A percentile compares a stretch with the other conserved stretches of the same genome.
Conservation (phyloP, 2,113 vertebrate genomes). For the Serinus canaria region DNA sequence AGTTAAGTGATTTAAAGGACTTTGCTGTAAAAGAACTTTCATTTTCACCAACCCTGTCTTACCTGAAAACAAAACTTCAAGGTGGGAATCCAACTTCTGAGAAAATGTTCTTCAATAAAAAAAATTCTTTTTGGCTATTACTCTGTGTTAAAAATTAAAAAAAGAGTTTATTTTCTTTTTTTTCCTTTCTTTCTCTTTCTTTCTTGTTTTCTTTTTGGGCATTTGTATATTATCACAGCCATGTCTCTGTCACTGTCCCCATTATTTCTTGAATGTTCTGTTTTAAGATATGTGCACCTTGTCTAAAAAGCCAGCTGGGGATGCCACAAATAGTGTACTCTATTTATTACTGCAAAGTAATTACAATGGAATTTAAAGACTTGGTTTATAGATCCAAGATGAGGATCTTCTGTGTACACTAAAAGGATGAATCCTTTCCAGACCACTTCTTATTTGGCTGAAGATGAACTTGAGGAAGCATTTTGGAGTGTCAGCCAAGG, state of each 20-base stretch:
- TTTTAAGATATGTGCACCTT: constrained; percentile 70
- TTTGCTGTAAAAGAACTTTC: not conserved
- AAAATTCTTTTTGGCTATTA: not conserved
- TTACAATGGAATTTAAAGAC: constrained; percentile 81
- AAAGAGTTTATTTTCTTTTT: not conserved
- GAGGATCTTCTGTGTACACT: constrained; percentile 79
- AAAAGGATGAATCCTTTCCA: constrained; percentile 81
- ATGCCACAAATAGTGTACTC: constrained; percentile 74
- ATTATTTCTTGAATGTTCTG: constrained; percentile 18
- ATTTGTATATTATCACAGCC: not conserved
- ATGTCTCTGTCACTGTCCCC: not conserved
- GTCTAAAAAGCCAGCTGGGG: constrained; percentile 71
- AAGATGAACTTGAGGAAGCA: constrained; percentile 75
- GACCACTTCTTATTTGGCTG: constrained; percentile 78
- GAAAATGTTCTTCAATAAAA: not conserved
- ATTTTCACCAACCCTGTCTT: not conserved
- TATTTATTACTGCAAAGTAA: constrained; percentile 80
- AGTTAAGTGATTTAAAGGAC: not conserved
- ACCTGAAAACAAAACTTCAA: constrained; percentile 27
- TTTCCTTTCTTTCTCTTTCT: not conserved
- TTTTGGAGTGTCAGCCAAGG: constrained; percentile 75
- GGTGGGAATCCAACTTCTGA: constrained; percentile 15
- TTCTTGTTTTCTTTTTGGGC: not conserved
- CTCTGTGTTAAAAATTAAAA: not conserved
- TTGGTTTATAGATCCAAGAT: constrained; percentile 78